Conservation (phyloP, 2,113 vertebrate genomes). For the Euleptes europaea region DNA sequence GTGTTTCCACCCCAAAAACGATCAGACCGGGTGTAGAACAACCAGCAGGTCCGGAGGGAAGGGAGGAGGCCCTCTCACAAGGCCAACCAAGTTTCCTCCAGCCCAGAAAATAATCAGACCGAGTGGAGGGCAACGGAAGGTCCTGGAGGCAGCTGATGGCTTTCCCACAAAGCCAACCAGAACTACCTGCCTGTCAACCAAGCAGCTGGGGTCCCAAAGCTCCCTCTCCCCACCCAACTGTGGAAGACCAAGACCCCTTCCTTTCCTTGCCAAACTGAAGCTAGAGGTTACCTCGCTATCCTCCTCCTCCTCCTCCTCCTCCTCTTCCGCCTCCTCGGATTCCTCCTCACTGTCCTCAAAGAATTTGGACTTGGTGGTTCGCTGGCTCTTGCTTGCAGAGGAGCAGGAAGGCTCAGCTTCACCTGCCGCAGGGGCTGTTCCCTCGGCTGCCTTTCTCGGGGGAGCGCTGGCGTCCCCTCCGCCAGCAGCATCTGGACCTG, state of each 20-base stretch:
- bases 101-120: no score
- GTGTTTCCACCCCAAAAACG: constrained; percentile 8
- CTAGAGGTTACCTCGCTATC: constrained; percentile 53
- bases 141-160: no score
- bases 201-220: no score
- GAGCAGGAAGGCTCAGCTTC: constrained; percentile 97
- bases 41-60: no score
- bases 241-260: neutral
- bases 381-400: constrained; percentile 83
- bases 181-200: neutral
- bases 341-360: constrained; percentile 98
- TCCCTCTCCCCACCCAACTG: neutral
- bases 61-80: no score
- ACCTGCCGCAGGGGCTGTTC: constrained; percentile 76
- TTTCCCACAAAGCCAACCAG: no score
- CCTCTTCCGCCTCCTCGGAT: constrained; percentile 90
- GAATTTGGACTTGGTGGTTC: constrained; percentile 91
- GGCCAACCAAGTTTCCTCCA: no score
- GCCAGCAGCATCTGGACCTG: constrained; percentile 65
- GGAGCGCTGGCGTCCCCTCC: constrained; percentile 60
- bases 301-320: constrained; percentile 83
- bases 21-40: no score
- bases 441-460: constrained; percentile 76
- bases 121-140: no score
- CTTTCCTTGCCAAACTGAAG: constrained; percentile 47